Evolutionary conservation across 2,113 vertebrate genomes (phyloP).

Genomic region (Brachypteracias leptosomus): DNA sequence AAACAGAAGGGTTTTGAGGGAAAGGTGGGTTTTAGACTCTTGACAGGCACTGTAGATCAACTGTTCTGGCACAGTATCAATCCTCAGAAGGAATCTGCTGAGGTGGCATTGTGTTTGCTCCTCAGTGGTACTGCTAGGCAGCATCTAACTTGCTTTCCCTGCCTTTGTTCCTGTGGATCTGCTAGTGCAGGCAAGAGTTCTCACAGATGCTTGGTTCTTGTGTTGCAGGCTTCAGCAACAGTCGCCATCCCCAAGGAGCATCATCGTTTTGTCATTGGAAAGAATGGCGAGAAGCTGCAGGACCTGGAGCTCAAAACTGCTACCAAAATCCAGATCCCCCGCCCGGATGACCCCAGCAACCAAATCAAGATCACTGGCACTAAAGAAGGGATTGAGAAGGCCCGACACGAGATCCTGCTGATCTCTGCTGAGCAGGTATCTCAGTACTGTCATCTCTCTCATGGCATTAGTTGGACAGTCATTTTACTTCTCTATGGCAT

Average conservation of each 20-base stretch:
- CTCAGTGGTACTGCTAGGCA: not conserved
- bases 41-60: not conserved
- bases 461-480: not conserved
- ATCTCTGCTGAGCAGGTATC: conserved; percentile 98
- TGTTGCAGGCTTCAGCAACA: conserved; percentile 88
- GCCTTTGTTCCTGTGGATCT: not conserved
- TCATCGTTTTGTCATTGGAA: conserved; percentile 98
- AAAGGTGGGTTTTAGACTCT: not conserved
- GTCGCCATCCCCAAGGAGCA: conserved; percentile 98
- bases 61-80: not conserved
- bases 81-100: not conserved
- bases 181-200: not conserved
- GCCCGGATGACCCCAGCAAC: conserved; percentile 96
- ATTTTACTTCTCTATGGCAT: not conserved
- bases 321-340: conserved; percentile 99
- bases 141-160: not conserved
- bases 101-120: not conserved
- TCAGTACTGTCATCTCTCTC: not conserved
- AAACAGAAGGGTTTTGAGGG: not conserved
- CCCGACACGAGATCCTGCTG: conserved; percentile 94
- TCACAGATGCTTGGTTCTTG: not conserved
- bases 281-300: conserved; percentile 98
- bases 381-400: conserved; percentile 98
- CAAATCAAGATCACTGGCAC: conserved; percentile 99
- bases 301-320: conserved; percentile 98